These are phyloP conservation scores for Nebria brevicollis DNA, from an alignment of 2,888 invertebrate species.

Conservation along the genomic window DNA sequence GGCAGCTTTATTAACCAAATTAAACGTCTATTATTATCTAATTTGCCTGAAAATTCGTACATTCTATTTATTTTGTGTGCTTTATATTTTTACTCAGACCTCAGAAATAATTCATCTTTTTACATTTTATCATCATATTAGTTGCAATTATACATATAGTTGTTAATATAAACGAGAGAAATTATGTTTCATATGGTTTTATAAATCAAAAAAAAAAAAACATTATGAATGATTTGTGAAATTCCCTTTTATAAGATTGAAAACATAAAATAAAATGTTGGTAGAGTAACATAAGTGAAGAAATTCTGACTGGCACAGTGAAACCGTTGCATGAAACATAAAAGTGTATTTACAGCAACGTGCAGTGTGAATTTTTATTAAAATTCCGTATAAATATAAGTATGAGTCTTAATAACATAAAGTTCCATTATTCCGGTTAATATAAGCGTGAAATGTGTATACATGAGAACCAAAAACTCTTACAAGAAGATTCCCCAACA, in stretches of 20 bases:
- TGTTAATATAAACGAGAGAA: too few relatives aligned
- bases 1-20: too few relatives aligned
- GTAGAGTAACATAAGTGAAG: neutral
- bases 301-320: neutral
- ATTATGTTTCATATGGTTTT: neutral
- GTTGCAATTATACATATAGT: too few relatives aligned
- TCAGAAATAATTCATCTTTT: too few relatives aligned
- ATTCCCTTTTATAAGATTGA: neutral
- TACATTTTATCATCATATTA: too few relatives aligned
- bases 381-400: constrained; percentile 9
- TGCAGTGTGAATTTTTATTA: constrained; percentile 25
- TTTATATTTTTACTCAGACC: too few relatives aligned
- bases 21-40: too few relatives aligned
- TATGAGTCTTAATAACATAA: constrained; percentile 30
- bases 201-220: neutral
- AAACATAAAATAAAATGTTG: constrained; percentile 9
- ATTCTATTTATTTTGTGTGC: too few relatives aligned
- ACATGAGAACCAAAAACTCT: constrained; percentile 8
- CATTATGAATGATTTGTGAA: neutral
- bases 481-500: neutral
- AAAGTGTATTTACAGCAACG: constrained; percentile 22
- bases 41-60: too few relatives aligned
- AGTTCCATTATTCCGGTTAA: constrained; percentile 30
- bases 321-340: neutral
- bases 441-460: constrained; percentile 27